These are phyloP conservation scores for Drosophila persimilis DNA, from an alignment of 1,140 invertebrate species.

Conservation along the genomic window DNA sequence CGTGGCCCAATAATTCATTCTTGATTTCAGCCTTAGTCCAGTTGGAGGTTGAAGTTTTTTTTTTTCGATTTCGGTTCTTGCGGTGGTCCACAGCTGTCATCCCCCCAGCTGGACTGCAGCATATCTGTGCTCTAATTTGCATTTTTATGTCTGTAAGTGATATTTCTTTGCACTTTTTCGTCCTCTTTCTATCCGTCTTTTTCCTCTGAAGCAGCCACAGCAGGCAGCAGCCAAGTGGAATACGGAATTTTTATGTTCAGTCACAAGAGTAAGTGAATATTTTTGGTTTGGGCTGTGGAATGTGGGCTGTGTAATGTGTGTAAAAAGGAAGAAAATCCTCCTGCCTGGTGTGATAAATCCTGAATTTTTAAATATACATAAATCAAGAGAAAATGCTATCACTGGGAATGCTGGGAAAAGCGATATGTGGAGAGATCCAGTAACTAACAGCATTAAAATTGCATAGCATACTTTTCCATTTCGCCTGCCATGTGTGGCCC, in stretches of 20 bases:
- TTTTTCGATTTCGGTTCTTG: conserved; percentile 11
- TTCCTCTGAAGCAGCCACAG: conserved; percentile 2
- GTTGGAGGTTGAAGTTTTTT: conserved; percentile 33
- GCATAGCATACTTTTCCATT: conserved; percentile 13
- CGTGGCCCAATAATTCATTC: conserved; percentile 39
- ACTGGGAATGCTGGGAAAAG: neutral
- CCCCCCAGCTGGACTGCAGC: conserved; percentile 34
- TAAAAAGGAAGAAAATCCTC: conserved; percentile 26
- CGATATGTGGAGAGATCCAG: neutral
- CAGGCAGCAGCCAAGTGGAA: conserved; percentile 42
- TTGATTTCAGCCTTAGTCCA: conserved; percentile 31
- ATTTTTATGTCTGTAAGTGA: conserved; percentile 69
- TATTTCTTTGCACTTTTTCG: conserved; percentile 31
- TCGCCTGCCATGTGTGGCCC: neutral
- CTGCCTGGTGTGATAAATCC: conserved; percentile 64
- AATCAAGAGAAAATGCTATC: conserved; percentile 53
- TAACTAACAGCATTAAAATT: conserved; percentile 47
- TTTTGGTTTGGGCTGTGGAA: neutral
- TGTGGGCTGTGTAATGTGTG: conserved; percentile 10
- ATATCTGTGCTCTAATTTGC: conserved; percentile 60
- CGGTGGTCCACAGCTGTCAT: conserved; percentile 23
- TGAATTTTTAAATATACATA: conserved; percentile 79
- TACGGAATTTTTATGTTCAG: conserved; percentile 48
- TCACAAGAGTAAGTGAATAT: conserved; percentile 41
- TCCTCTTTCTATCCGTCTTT: neutral